Evolutionary conservation across 2,888 invertebrate genomes (phyloP).

Genomic region (Pterostichus madidus): DNA sequence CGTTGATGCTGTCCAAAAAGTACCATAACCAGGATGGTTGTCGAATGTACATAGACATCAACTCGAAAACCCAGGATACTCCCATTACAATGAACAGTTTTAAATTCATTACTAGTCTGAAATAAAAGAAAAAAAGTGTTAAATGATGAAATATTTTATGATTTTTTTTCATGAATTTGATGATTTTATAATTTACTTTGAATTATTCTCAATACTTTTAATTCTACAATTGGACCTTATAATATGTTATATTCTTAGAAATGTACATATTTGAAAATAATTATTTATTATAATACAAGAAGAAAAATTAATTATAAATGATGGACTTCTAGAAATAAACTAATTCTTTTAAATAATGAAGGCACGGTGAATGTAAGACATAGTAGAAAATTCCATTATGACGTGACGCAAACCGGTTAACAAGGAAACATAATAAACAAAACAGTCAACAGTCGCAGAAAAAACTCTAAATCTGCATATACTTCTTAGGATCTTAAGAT

Average conservation of each 20-base stretch:
- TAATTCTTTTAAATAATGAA: not conserved
- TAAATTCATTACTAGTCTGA: conserved; percentile 83
- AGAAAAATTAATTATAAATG: conserved; percentile 17
- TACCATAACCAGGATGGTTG: conserved; percentile 78
- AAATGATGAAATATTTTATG: too few species aligned
- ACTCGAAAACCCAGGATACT: conserved; percentile 84
- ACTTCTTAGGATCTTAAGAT: not conserved
- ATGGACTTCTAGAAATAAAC: not conserved
- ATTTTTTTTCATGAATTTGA: too few species aligned
- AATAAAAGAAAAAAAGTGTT: too few species aligned
- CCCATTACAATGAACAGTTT: conserved; percentile 88
- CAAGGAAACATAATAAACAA: not conserved
- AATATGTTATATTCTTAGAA: too few species aligned
- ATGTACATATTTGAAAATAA: too few species aligned
- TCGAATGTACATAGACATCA: conserved; percentile 80
- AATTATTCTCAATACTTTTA: too few species aligned
- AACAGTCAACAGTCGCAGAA: not conserved
- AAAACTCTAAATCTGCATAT: not conserved
- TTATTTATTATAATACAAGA: too few species aligned
- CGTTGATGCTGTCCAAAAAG: conserved; percentile 82
- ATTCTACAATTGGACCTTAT: too few species aligned
- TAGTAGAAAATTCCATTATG: not conserved
- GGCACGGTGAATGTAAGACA: not conserved
- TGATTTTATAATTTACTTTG: too few species aligned
- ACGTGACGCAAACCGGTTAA: not conserved